These are phyloP conservation scores for Polypedilum pembai DNA, from an alignment of 1,140 invertebrate species.

Conservation along the genomic window DNA sequence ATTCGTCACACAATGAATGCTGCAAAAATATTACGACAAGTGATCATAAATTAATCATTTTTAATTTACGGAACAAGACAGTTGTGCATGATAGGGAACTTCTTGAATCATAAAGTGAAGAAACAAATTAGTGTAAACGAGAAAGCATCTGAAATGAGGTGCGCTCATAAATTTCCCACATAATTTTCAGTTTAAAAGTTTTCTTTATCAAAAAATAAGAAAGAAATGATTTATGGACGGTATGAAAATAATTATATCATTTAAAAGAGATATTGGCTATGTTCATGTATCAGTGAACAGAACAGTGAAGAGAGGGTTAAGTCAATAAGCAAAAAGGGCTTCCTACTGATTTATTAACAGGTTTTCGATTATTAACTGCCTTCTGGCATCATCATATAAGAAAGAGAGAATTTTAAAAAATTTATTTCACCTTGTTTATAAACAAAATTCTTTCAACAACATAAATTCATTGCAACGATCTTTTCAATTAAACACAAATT, in stretches of 20 bases:
- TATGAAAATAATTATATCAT: slow-evolving; percentile 14
- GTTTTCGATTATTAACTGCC: background rate
- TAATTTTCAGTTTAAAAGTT: background rate
- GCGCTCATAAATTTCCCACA: slow-evolving; percentile 4
- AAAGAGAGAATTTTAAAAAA: too few relatives aligned
- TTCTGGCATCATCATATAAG: background rate
- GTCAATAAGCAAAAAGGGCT: background rate
- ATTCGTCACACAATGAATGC: too few relatives aligned
- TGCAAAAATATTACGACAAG: too few relatives aligned
- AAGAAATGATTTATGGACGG: background rate
- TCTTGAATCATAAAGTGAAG: background rate
- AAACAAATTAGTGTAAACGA: background rate
- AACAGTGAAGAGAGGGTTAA: background rate
- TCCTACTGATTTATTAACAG: background rate
- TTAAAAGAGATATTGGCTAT: background rate
- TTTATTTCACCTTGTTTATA: too few relatives aligned
- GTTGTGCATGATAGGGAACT: background rate
- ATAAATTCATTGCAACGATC: background rate
- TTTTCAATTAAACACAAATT: slow-evolving; percentile 9
- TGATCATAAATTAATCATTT: too few relatives aligned
- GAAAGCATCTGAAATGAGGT: background rate
- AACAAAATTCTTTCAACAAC: too few relatives aligned
- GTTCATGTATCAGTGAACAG: background rate
- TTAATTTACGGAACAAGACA: too few relatives aligned
- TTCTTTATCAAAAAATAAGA: background rate